phyloP scores from a whole-genome alignment of 2,888 invertebrate species.

The Ormyrus nitidulus region DNA sequence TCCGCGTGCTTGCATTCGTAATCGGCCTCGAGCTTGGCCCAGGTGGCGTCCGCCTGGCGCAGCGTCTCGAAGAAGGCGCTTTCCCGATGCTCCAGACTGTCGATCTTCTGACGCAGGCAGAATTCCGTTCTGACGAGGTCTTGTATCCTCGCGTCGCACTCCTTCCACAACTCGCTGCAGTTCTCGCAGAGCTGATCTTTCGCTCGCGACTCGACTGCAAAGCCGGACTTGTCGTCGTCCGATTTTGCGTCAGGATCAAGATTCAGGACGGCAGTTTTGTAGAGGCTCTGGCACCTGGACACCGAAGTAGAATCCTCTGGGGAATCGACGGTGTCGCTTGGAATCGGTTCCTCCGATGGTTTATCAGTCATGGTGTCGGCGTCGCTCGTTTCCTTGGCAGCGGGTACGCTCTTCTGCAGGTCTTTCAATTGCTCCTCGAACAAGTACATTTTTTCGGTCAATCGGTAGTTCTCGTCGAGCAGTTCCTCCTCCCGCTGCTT shows the following conservation, averaged over 20 bases:
- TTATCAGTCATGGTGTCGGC: conserved; percentile 45
- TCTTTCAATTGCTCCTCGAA: conserved; percentile 64
- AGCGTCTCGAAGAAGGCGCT: conserved; percentile 62
- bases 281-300: conserved; percentile 16
- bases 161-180: conserved; percentile 78
- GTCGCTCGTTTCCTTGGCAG: not conserved
- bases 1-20: conserved; percentile 59
- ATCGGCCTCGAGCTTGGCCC: conserved; percentile 62
- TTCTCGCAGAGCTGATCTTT: conserved; percentile 74
- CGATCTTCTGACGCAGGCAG: conserved; percentile 58
- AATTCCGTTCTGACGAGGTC: conserved; percentile 56
- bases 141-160: conserved; percentile 73
- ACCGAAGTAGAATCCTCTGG: not conserved
- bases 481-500: conserved; percentile 68
- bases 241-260: conserved; percentile 4
- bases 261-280: conserved; percentile 5
- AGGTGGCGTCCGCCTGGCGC: conserved; percentile 62
- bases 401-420: conserved; percentile 5
- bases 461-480: conserved; percentile 66
- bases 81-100: conserved; percentile 61
- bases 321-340: not conserved
- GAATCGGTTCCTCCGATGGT: conserved; percentile 15
- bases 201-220: not conserved
- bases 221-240: not conserved
- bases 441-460: conserved; percentile 65